phyloP scores from a whole-genome alignment of 2,113 vertebrate genomes.

The Diphyllodes magnificus region DNA sequence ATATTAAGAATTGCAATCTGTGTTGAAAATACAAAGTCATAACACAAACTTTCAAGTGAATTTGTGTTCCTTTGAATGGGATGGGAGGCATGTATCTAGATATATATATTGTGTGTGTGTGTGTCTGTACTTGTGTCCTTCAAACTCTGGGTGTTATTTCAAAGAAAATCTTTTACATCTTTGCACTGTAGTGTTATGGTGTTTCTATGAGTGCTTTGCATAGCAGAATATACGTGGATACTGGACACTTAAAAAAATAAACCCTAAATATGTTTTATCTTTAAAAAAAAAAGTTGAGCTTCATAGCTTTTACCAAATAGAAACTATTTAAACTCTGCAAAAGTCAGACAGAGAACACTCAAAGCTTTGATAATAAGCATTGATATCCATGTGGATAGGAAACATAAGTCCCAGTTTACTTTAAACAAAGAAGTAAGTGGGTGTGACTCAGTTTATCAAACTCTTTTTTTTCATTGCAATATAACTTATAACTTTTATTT shows the following conservation, averaged over 20 bases:
- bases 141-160: neutral
- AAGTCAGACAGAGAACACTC: neutral
- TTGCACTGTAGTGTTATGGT: neutral
- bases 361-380: neutral
- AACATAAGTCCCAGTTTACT: neutral
- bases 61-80: neutral
- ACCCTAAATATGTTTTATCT: neutral
- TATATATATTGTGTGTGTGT: neutral
- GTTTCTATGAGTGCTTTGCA: neutral
- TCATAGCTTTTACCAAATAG: neutral
- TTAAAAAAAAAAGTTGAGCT: neutral
- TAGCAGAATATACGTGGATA: neutral
- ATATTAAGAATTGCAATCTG: neutral
- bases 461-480: neutral
- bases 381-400: neutral
- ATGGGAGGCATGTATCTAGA: accelerated
- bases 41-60: neutral
- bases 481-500: neutral
- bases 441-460: neutral
- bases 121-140: neutral
- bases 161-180: neutral
- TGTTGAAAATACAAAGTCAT: neutral
- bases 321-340: neutral
- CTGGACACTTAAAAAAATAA: neutral
- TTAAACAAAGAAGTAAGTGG: neutral